Evolutionary conservation across 2,888 invertebrate genomes (phyloP), one percentile per base, ranked within the genome.

Genomic region (Heliothis peltigera): DNA sequence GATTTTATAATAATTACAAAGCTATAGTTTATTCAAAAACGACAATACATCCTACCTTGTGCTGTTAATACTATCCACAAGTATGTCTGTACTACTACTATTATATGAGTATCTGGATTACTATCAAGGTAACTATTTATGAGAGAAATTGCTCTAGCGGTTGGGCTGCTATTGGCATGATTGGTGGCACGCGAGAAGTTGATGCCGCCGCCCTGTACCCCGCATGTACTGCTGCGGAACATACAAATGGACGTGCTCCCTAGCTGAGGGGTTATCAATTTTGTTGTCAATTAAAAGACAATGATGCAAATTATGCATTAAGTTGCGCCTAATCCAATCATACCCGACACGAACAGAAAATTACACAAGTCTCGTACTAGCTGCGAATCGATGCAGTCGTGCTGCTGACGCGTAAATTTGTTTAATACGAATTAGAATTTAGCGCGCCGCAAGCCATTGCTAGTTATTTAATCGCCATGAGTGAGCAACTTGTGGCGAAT

Each of bases 181-280:
- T 25, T 25, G 25, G 25, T 18, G 25, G 25, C 25, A 25, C 25
- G 25, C 25, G 25, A 25, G 39, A 39, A 39, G 39, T 7, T 39
- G 39, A 39, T 39, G 39, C 39, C 39, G 39, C 39, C 39, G 39
- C 39, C 39, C 39, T 15, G 10, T 15, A 15, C 39, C 39, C 10
- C 39, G 39, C 39, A 39, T 39, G 39, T 39, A 32, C 5, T 39
- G 39, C 39, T 39, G 39, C 39, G 39, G 39, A 39, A 39, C 39
- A 39, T 39, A 39, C 39, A 39, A 39, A 39, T 39, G 15, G 15
- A 39, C 10, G 15, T 39, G 39, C 15, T 39, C 39, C 10, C 39
- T 39, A 8, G 39, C 39, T 12, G 39, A 49, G 59, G 17, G 39
- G 35, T 39, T 39, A 39, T 39, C 39, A 39, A 39, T 39, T 7